Evolutionary conservation across 1,140 invertebrate genomes (phyloP), one percentile per base, ranked within the genome.

Genomic region (Physella acuta): DNA sequence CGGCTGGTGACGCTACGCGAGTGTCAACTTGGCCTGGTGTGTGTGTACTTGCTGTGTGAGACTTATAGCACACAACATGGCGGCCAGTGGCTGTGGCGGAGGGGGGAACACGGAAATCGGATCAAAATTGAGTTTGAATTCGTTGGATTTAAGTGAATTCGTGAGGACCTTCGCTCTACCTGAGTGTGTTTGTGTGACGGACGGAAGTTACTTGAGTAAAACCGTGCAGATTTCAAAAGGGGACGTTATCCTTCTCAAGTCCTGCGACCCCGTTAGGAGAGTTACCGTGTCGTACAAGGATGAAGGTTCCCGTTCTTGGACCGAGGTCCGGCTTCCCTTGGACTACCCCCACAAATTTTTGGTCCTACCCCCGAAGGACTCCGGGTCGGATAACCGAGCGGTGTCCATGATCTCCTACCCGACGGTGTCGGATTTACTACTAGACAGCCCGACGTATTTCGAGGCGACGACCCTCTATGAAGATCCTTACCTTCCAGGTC

Each of bases 381-480:
- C 60, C 3, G 24, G 17, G 26, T n/a, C 30, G 5, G 17, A 49
- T 16, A 63, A 62, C 16, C 58, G 69, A 34, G 52, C 64, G 11
- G 33, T 52, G 26, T 71, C 71, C 1, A 60, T 68, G 56, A 31
- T 71, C 17, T 53, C 65, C 14, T 75, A 75, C 58, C 68, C 71
- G 55, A 68, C 73, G 28, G 60, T 75, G 5, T 53, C 63, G 31
- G 73, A 75, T 44, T 60, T 75, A 24, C 44, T 75, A n/a, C 17
- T 71, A 56, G 73, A 75, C 39, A 71, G 73, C 39, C 73, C 73
- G 17, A 75, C 73, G 8, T 69, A 65, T 30, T 75, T 75, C 55
- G 71, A 72, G 37, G 73, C 73, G 4, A 75, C 68, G 11, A 28
- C 68, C 11, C 53, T 64, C 53, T 75, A 71, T 60, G 73, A 75